Evolutionary conservation across 2,888 invertebrate species (phyloP).

Genomic region (Vannuccia rotundouncinata): DNA sequence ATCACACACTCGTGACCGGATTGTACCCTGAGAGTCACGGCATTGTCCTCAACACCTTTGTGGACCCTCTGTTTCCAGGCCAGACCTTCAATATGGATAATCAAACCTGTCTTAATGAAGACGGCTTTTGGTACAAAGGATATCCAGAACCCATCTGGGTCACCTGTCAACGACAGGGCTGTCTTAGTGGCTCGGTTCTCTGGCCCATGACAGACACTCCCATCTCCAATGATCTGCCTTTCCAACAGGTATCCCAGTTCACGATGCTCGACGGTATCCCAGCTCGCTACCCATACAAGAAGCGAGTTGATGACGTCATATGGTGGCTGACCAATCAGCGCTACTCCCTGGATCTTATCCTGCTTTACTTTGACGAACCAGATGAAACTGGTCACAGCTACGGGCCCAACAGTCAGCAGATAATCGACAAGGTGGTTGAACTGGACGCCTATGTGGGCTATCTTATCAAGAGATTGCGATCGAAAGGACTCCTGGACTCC

Average conservation of each 20-base stretch:
- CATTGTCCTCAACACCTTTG: conserved; percentile 7
- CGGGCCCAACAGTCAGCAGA: conserved; percentile 16
- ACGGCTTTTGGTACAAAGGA: not conserved
- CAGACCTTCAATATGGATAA: conserved; percentile 12
- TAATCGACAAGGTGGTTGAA: conserved; percentile 23
- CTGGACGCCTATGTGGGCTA: conserved; percentile 21
- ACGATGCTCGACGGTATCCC: conserved; percentile 15
- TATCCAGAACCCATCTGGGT: conserved; percentile 29
- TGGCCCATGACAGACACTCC: conserved; percentile 24
- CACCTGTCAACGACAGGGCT: not conserved
- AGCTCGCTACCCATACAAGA: conserved; percentile 14
- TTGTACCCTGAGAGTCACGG: conserved; percentile 38
- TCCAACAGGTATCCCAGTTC: conserved; percentile 4
- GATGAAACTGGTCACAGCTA: conserved; percentile 33
- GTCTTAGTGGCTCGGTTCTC: not conserved
- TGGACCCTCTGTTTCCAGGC: not conserved
- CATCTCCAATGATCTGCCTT: not conserved
- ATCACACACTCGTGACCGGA: conserved; percentile 35
- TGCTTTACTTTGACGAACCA: conserved; percentile 35
- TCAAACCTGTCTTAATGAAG: not conserved
- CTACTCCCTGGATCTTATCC: conserved; percentile 1
- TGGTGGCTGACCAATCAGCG: conserved; percentile 7
- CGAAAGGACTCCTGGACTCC: conserved; percentile 22
- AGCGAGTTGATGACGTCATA: conserved; percentile 19
- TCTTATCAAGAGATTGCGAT: not conserved